Conservation (phyloP, 2,888 invertebrate species). For the Drosophila sordidula region DNA sequence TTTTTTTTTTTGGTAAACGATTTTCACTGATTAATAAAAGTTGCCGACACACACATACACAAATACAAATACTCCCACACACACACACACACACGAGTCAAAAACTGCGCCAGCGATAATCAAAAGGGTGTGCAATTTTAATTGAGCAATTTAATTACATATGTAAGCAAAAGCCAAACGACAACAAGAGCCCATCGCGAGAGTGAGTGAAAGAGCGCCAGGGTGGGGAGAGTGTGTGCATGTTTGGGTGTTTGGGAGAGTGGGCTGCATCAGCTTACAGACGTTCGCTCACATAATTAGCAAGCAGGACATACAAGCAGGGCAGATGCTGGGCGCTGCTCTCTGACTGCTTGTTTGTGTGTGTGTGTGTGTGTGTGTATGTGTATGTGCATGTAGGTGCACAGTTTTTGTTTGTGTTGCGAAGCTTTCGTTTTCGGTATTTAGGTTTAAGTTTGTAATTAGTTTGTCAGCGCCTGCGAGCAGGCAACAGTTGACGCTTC, state of each 20-base stretch:
- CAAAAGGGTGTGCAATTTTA: constrained; percentile 85
- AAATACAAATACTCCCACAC: constrained; percentile 8
- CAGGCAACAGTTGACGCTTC: constrained; percentile 49
- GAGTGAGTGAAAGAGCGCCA: constrained; percentile 8
- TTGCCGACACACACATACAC: constrained; percentile 32
- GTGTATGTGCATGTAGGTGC: constrained; percentile 32
- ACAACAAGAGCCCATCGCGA: constrained; percentile 27
- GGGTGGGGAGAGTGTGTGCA: not conserved
- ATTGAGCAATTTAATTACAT: constrained; percentile 85
- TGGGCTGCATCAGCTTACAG: constrained; percentile 9
- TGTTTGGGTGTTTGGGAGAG: constrained; percentile 2
- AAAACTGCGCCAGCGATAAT: constrained; percentile 79
- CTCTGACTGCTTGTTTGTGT: not conserved
- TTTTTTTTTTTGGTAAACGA: constrained; percentile 63
- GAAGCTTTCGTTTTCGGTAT: constrained; percentile 61
- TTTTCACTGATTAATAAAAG: constrained; percentile 76
- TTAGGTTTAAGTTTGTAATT: constrained; percentile 74
- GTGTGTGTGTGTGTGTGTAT: constrained; percentile 13
- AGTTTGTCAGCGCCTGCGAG: constrained; percentile 64
- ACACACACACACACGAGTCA: constrained; percentile 15
- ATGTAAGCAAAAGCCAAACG: constrained; percentile 75
- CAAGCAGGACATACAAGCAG: constrained; percentile 38
- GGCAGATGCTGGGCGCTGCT: constrained; percentile 12
- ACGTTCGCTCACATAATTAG: constrained; percentile 65
- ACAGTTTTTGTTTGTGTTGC: constrained; percentile 41